Percentiles rank a stretch among this genome's conserved stretches.
These are phyloP conservation scores for Anthophora plumipes DNA, from an alignment of 2,888 invertebrate species.

Conservation along the genomic window DNA sequence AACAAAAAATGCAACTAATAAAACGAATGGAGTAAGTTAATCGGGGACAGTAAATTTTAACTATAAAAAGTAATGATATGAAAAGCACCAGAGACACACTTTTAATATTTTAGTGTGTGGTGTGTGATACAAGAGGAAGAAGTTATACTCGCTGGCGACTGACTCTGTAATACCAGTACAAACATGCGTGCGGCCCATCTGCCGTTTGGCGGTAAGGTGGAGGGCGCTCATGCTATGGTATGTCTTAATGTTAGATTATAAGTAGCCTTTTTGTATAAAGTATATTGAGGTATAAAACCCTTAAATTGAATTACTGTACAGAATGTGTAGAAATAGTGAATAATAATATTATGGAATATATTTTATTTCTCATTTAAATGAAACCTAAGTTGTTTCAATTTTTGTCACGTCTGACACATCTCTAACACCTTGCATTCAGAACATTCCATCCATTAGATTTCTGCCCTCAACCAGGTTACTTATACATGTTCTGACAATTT, in stretches of 20 bases:
- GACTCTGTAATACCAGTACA: conserved; percentile 85
- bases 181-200: conserved; percentile 83
- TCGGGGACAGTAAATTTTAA: conserved; percentile 80
- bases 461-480: conserved; percentile 66
- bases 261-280: conserved; percentile 85
- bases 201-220: conserved; percentile 77
- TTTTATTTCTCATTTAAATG: conserved; percentile 84
- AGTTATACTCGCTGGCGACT: conserved; percentile 85
- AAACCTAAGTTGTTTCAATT: conserved; percentile 83
- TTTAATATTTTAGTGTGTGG: conserved; percentile 81
- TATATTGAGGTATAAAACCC: conserved; percentile 84
- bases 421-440: conserved; percentile 69
- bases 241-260: conserved; percentile 85
- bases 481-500: conserved; percentile 60
- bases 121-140: conserved; percentile 83
- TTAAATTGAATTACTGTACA: conserved; percentile 85
- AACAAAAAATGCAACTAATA: conserved; percentile 54
- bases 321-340: conserved; percentile 85
- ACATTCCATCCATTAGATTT: conserved; percentile 78
- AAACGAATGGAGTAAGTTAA: conserved; percentile 71
- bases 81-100: conserved; percentile 81
- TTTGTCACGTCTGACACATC: conserved; percentile 75
- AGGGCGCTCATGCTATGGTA: conserved; percentile 84
- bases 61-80: conserved; percentile 77
- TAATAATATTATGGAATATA: conserved; percentile 85